Percentiles rank a stretch among this genome's conserved stretches.
These are phyloP conservation scores for Lichenostomus cassidix DNA, from an alignment of 2,113 vertebrate genomes.

Conservation along the genomic window DNA sequence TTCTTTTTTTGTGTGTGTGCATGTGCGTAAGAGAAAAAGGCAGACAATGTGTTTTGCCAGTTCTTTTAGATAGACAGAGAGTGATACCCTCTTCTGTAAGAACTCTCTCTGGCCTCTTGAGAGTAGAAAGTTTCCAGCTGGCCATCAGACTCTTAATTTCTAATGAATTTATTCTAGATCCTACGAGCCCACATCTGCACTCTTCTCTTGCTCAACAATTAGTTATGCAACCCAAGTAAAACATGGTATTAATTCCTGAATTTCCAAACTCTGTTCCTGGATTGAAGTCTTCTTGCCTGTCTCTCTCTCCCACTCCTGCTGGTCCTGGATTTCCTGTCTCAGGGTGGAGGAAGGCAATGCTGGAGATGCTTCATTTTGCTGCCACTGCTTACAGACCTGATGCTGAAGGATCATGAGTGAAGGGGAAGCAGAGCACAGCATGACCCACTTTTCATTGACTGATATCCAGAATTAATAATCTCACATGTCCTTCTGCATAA, in stretches of 20 bases:
- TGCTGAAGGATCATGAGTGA: neutral
- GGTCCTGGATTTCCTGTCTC: neutral
- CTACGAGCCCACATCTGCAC: neutral
- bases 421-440: neutral
- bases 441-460: neutral
- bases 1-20: too few species aligned
- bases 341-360: neutral
- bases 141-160: neutral
- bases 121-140: neutral
- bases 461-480: neutral
- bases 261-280: neutral
- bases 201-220: conserved; percentile 32
- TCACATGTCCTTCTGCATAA: neutral
- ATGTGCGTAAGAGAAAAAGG: neutral
- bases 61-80: neutral
- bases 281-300: neutral
- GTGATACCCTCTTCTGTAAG: neutral
- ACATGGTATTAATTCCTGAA: conserved; percentile 17
- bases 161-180: conserved; percentile 6
- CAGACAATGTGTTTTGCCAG: neutral
- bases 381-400: neutral
- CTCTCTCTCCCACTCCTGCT: neutral
- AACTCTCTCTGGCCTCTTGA: neutral
- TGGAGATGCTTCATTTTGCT: neutral
- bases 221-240: neutral